Evolutionary conservation across 2,888 invertebrate genomes (phyloP).

Genomic region (Acanthoscelides obtectus): DNA sequence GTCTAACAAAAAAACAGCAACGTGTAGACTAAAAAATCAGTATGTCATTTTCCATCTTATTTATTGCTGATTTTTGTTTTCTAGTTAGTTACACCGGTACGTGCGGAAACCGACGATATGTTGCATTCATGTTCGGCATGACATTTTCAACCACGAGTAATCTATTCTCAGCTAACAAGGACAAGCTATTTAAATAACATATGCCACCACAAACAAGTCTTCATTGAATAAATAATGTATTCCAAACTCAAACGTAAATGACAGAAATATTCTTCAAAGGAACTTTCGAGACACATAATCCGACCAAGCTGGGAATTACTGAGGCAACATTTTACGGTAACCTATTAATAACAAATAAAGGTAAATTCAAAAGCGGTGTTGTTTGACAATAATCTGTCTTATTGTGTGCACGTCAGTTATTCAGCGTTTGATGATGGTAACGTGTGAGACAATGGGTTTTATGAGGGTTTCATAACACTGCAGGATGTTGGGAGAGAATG

Average conservation of each 20-base stretch:
- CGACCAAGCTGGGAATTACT: not conserved
- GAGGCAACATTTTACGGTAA: not conserved
- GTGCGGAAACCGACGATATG: no score
- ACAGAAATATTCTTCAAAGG: not conserved
- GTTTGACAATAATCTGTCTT: not conserved
- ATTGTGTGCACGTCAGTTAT: not conserved
- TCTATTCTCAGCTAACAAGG: no score
- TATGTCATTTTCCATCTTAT: no score
- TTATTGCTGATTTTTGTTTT: no score
- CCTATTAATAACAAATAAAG: not conserved
- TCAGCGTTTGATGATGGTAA: not conserved
- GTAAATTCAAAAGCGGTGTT: not conserved
- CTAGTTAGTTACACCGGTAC: no score
- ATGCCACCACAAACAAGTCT: no score
- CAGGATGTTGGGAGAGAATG: not conserved
- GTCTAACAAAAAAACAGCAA: no score
- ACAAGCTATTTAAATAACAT: no score
- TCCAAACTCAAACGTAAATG: not conserved
- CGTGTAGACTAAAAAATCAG: no score
- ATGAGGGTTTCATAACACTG: not conserved
- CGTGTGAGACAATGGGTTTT: not conserved
- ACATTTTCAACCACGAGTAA: no score
- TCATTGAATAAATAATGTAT: no score
- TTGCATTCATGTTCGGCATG: no score
- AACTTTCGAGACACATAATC: not conserved